Base-by-base conservation (phyloP, 1,140 invertebrate genomes). In the Bombus difficillimus region DNA sequence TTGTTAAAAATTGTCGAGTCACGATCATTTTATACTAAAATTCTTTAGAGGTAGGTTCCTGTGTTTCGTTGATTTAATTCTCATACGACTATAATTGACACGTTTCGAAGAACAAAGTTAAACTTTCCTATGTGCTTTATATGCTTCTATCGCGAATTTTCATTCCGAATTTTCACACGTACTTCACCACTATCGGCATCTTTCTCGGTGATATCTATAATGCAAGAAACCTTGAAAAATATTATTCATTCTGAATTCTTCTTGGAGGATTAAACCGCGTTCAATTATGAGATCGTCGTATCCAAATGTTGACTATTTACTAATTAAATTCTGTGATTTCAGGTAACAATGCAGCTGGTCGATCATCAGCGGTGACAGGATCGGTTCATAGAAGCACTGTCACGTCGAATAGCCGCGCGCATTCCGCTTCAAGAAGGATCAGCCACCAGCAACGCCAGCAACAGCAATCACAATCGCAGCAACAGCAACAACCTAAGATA, bases 331-430 rank as follows among this genome's bases (percentile, higher is more conserved):
- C 13, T 6, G 12, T 22, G 37, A 59, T 87, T 86, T 9, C 68
- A 90, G 89, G 88, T 90, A 86, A 68, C 83, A 90, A 88, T 81
- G 86, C 88, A 88, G 93, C 87, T 66, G 88, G 89, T 47, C 80
- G 87, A 72, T 91, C 92, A 66, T 92, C 94, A 73, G 87, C 92
- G 92, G 93, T 93, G 91, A 93, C 93, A 83, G 92, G 90, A 83
- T 85, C 89, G 68, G 62, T 91, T 12, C 88, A 92, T 43, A 93
- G 92, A 85, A 91, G 86, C 66, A 86, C 89, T 53, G 74, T 86
- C 82, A 83, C 85, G 64, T 71, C 83, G 34, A 91, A 81, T 66
- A 92, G 81, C 47, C 89, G 89, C 66, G 81, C 90, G 22, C 91
- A 92, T 18, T 89, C 90, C 10, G 86, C 89, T 0, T 85, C 72